phyloP scores from a whole-genome alignment of 2,797 vertebrate species.

The Mus caroli region DNA sequence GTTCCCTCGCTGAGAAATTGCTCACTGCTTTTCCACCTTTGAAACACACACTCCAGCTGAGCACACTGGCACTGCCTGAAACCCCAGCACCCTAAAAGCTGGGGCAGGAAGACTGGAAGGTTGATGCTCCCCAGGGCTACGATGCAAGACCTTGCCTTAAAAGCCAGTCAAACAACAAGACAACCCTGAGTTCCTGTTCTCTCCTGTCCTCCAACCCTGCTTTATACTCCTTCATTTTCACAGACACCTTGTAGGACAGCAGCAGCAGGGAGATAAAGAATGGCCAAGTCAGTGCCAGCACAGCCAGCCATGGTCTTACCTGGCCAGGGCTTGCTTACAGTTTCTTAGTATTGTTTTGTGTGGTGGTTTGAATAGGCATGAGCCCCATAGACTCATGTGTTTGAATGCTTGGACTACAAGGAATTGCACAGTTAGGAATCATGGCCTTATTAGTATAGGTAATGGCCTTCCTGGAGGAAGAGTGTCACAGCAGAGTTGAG shows the following conservation, averaged over 20 bases:
- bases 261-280: background rate
- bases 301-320: background rate
- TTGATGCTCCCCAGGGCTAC: background rate
- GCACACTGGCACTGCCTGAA: background rate
- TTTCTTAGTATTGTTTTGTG: background rate
- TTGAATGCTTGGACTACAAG: background rate
- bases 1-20: background rate
- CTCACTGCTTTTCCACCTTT: background rate
- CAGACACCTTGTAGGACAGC: background rate
- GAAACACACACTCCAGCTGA: background rate
- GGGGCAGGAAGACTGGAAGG: too few relatives aligned
- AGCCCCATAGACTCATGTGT: background rate
- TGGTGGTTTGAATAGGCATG: background rate
- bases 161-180: background rate
- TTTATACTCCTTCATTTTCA: background rate
- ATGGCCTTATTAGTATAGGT: background rate
- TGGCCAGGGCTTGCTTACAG: background rate
- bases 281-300: background rate
- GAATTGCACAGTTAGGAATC: background rate
- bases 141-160: too few relatives aligned
- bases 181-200: background rate
- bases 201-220: background rate
- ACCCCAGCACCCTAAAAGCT: too few relatives aligned
- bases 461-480: background rate
- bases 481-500: background rate